Percentiles rank a stretch among this genome's conserved stretches.
phyloP scores from a whole-genome alignment of 2,113 vertebrate species.

The Xiphophorus couchianus region DNA sequence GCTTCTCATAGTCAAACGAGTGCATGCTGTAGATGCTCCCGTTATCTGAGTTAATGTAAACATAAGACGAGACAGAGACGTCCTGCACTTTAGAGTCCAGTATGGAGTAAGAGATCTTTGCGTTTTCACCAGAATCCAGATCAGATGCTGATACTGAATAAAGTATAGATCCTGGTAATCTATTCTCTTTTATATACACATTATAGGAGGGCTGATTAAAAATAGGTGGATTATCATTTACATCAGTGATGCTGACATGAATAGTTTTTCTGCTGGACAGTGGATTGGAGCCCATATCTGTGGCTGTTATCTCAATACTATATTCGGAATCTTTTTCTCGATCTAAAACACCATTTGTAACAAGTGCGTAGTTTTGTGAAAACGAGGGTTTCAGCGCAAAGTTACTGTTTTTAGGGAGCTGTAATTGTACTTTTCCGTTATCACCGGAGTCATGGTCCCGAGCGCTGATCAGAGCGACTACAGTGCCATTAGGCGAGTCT shows the following conservation, averaged over 20 bases:
- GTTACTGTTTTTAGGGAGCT: conserved; percentile 49
- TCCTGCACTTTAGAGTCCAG: conserved; percentile 77
- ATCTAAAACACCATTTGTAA: conserved; percentile 81
- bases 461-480: conserved; percentile 69
- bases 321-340: conserved; percentile 80
- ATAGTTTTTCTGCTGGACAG: conserved; percentile 76
- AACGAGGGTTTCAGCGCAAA: conserved; percentile 81
- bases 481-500: conserved; percentile 65
- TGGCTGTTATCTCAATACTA: conserved; percentile 78
- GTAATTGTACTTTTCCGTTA: conserved; percentile 69
- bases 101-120: conserved; percentile 84
- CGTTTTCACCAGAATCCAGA: conserved; percentile 80
- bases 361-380: conserved; percentile 85
- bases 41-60: conserved; percentile 81
- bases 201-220: conserved; percentile 77
- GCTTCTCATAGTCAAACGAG: conserved; percentile 83
- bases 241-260: conserved; percentile 83
- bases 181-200: conserved; percentile 85
- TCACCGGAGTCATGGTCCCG: conserved; percentile 68
- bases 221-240: conserved; percentile 85
- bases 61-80: conserved; percentile 80
- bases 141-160: conserved; percentile 79
- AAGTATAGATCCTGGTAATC: conserved; percentile 75
- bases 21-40: conserved; percentile 79
- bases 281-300: conserved; percentile 80